Percentiles rank a stretch among this genome's conserved stretches.
These are phyloP conservation scores for Vidua chalybeata DNA, from an alignment of 2,113 vertebrate species.

Conservation along the genomic window DNA sequence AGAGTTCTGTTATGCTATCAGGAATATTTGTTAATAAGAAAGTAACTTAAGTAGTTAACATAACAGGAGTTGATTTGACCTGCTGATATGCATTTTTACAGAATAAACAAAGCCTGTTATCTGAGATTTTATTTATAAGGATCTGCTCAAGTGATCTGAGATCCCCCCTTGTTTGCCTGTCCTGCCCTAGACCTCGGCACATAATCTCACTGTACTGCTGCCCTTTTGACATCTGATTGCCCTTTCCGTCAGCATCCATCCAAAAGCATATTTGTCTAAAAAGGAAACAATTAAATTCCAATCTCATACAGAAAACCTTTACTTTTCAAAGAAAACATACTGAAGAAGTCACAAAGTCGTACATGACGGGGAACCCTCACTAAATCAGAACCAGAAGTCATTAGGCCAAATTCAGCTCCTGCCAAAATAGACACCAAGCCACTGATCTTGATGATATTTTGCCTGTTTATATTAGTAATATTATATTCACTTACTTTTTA, in stretches of 20 bases:
- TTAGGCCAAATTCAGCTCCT: neutral
- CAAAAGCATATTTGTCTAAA: conserved; percentile 81
- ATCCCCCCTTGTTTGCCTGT: conserved; percentile 64
- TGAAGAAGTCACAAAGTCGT: conserved; percentile 5
- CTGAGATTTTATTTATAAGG: conserved; percentile 65
- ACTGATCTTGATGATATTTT: neutral
- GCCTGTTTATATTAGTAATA: neutral
- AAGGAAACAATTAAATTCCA: conserved; percentile 84
- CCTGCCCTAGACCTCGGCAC: conserved; percentile 60
- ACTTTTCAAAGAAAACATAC: conserved; percentile 74
- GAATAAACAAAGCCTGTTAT: conserved; percentile 67
- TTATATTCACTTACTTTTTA: neutral
- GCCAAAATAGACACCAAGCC: conserved; percentile 1
- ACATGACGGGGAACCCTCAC: neutral
- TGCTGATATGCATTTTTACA: conserved; percentile 37
- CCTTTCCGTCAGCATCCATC: conserved; percentile 77
- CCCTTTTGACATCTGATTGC: conserved; percentile 68
- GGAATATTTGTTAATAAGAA: conserved; percentile 61
- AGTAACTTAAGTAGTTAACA: conserved; percentile 67
- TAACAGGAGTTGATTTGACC: conserved; percentile 68
- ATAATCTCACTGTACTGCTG: conserved; percentile 68
- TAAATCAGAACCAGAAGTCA: conserved; percentile 41
- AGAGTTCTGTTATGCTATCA: neutral
- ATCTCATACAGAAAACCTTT: conserved; percentile 66
- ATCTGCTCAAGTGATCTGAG: conserved; percentile 56